Base-by-base conservation (phyloP, 2,888 invertebrate genomes). In the Colletes collaris region DNA sequence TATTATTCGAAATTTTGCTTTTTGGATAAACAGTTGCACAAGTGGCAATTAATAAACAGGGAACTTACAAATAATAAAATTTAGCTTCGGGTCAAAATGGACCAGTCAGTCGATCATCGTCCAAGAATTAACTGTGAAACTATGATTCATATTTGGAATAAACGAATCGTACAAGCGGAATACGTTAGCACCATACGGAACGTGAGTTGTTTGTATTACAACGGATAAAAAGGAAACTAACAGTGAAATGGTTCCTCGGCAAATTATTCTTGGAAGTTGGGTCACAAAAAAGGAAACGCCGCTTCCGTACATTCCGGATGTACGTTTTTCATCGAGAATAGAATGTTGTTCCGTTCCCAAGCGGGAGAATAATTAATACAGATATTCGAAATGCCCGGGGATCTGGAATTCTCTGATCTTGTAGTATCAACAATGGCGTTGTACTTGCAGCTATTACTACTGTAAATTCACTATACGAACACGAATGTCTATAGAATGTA, bases 301-400 rank as follows among this genome's bases (percentile, higher is more conserved):
- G 52, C 69, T 76, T 81, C 79, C 75, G 37, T 56, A 53, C 60
- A 73, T 11, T 77, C 76, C 72, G 77, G 68, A 72, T 73, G 66
- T 44, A 62, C 65, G 62, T 76, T 79, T 75, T 58, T 27, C 44
- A 69, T 16, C 67, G 46, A 71, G 37, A 52, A 58, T 64, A 65
- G 44, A 76, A 49, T 37, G 35, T 72, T 59, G 19, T 11, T 67
- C 67, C 49, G 44, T 55, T n/a, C 55, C 55, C 13, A 50, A 58
- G 55, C 16, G 16, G 53, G 5, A 40, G 40, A 37, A 46, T 55
- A 44, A 58, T 19, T 46, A 52, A 46, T 58, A 13, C 13, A 16
- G 58, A 64, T 53, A 27, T 35, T 63, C 35, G 49, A 35, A n/a
- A 49, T 11, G 16, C 40, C 0, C 5, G 40, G 40, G 6, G 40